These are phyloP conservation scores for Thysanoteuthis rhombus DNA, from an alignment of 2,888 invertebrate genomes.

Conservation along the genomic window DNA sequence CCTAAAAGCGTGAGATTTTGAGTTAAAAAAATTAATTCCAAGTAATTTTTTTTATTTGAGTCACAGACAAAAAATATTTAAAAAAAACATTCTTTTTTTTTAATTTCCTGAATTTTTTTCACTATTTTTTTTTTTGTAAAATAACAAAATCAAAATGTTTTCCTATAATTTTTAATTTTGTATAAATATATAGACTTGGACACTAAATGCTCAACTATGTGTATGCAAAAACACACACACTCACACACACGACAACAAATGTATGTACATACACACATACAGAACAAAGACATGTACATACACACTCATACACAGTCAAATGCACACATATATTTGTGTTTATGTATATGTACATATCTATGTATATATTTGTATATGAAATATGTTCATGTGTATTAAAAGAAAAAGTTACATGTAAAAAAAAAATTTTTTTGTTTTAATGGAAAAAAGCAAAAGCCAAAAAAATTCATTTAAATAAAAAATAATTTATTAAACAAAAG, in stretches of 20 bases:
- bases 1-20: neutral
- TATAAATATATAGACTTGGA: neutral
- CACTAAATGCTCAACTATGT: neutral
- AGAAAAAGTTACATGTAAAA: neutral
- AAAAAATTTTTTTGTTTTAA: neutral
- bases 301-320: neutral
- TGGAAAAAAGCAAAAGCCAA: neutral
- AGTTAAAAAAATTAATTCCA: neutral
- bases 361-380: constrained; percentile 12
- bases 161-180: neutral
- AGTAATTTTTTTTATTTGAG: neutral
- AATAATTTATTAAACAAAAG: neutral
- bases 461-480: neutral
- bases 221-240: neutral
- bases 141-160: neutral
- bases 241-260: neutral
- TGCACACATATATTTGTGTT: neutral
- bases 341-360: neutral
- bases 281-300: neutral
- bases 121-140: neutral
- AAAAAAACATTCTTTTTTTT: neutral
- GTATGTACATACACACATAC: neutral
- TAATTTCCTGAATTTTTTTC: neutral
- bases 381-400: constrained; percentile 12
- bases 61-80: neutral